Percentiles rank a stretch among this genome's conserved stretches.
These are phyloP conservation scores for Graptemys geographica DNA, from an alignment of 2,797 vertebrate species.

Conservation along the genomic window DNA sequence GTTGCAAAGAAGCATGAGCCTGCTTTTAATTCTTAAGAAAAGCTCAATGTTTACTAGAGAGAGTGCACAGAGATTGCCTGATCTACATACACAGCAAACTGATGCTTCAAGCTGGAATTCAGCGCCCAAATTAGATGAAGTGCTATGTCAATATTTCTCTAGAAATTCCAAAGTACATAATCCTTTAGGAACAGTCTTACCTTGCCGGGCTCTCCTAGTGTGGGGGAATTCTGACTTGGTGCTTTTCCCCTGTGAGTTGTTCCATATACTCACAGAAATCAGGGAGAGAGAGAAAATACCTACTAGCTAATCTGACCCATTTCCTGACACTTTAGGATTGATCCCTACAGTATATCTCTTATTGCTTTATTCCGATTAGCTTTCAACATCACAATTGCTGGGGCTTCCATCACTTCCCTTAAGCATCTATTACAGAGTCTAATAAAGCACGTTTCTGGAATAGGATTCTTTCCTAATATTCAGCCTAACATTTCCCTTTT, in stretches of 20 bases:
- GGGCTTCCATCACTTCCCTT: neutral
- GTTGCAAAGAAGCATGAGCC: neutral
- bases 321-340: neutral
- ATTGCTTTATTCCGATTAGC: neutral
- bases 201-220: rapidly evolving
- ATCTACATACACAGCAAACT: neutral
- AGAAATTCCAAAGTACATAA: neutral
- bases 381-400: neutral
- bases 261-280: neutral
- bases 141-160: neutral
- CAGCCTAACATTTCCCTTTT: neutral
- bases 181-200: neutral
- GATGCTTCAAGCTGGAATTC: neutral
- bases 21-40: neutral
- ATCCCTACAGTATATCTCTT: neutral
- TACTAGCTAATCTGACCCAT: neutral
- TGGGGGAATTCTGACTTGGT: rapidly evolving
- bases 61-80: neutral
- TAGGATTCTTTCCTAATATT: neutral
- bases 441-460: neutral
- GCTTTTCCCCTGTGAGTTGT: neutral
- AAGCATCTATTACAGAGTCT: neutral
- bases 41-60: neutral
- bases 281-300: neutral
- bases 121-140: neutral